Base-by-base conservation (phyloP, 2,888 invertebrate species). In the Pheosia tremula region DNA sequence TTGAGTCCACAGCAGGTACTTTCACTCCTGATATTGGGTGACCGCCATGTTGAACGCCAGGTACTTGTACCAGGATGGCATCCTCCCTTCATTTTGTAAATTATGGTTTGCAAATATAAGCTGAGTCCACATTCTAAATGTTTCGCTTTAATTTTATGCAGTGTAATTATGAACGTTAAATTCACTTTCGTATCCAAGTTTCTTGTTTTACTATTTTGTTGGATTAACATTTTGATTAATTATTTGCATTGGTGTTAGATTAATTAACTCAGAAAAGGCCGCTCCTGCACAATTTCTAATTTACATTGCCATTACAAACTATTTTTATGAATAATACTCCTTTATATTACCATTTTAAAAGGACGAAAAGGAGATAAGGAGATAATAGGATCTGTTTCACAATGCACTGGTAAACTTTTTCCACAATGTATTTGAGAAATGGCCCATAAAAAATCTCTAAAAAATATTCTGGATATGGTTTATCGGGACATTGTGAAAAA, bases 11-110 rank as follows among this genome's bases (percentile, higher is more conserved):
- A 62, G 68, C 72, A 63, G 68, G 69, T 72, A 76, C 78, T 79
- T 80, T 72, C 75, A 76, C 75, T 77, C 77, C 70, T 75, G 72
- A 77, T 79, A 78, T 74, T 68, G 69, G 67, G 71, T 63, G 24
- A 24, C 24, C 61, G 76, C 69, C 74, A 73, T 71, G 71, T 70
- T 64, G 64, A 57, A 56, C 43, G 59, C 56, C 71, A 67, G 65
- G 67, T 69, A 69, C 63, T 66, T 62, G 49, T 41, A 56, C 50
- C 62, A 57, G 50, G 57, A 64, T 60, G 57, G 50, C 57, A 49
- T 52, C 57, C 57, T 61, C 57, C 54, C 49, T 54, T 49, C 59
- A 53, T 52, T 58, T 55, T 39, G 7, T 56, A 56, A 63, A 58
- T 74, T 71, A 66, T 66, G 66, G 56, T 63, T 63, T 64, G 58